phyloP scores from a whole-genome alignment of 2,113 vertebrate species.

The Tympanuchus pallidicinctus region DNA sequence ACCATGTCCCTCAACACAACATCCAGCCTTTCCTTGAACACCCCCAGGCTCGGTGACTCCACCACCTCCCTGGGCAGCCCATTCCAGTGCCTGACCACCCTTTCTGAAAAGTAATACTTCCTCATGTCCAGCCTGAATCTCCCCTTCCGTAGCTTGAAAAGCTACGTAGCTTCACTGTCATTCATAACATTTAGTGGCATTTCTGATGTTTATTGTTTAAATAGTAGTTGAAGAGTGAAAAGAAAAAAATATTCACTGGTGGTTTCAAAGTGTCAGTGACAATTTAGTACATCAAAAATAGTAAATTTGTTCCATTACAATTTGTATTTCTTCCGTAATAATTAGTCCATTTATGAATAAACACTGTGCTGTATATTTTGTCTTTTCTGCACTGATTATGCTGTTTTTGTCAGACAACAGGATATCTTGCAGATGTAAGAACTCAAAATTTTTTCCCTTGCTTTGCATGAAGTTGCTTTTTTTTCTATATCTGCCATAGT shows the following conservation, averaged over 20 bases:
- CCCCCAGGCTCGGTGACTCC: too few relatives aligned
- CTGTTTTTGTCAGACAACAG: neutral
- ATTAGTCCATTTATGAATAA: neutral
- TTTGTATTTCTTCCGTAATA: neutral
- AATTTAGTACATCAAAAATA: neutral
- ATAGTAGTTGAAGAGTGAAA: neutral
- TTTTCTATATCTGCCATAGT: neutral
- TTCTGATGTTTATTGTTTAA: neutral
- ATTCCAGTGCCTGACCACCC: too few relatives aligned
- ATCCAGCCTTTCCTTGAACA: too few relatives aligned
- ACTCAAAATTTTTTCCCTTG: neutral
- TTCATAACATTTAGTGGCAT: neutral
- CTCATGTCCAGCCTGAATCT: too few relatives aligned
- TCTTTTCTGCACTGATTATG: neutral
- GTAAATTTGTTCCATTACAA: neutral
- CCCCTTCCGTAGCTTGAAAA: too few relatives aligned
- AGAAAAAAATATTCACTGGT: neutral
- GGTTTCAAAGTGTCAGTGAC: neutral
- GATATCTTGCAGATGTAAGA: neutral
- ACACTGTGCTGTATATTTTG: neutral
- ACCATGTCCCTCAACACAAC: too few relatives aligned
- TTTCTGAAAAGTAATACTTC: too few relatives aligned
- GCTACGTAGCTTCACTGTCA: neutral
- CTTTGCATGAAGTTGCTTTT: neutral
- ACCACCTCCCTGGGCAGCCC: too few relatives aligned